phyloP scores from a whole-genome alignment of 2,888 invertebrate species.

The Esperia sulphurella region DNA sequence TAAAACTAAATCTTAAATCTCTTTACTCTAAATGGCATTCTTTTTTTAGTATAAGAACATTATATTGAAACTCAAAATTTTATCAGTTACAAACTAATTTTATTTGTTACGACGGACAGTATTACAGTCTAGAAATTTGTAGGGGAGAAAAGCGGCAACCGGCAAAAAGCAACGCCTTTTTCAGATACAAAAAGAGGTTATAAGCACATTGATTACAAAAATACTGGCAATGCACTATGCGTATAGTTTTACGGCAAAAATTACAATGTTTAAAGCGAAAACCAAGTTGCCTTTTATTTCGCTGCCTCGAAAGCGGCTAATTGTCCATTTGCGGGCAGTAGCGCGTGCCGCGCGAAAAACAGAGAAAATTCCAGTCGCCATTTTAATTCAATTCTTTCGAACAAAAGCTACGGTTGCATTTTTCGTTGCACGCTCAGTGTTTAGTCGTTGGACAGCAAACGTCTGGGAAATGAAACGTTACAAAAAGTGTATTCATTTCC shows the following conservation, averaged over 20 bases:
- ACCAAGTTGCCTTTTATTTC: constrained; percentile 31
- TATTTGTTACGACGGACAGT: too few species aligned
- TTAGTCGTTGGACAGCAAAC: constrained; percentile 55
- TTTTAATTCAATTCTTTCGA: constrained; percentile 73
- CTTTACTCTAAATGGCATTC: too few species aligned
- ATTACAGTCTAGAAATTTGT: too few species aligned
- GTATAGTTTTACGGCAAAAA: constrained; percentile 21
- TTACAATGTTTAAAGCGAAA: constrained; percentile 43
- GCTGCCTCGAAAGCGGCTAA: constrained; percentile 45
- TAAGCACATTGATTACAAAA: neutral
- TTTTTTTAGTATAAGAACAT: too few species aligned
- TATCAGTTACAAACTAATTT: too few species aligned
- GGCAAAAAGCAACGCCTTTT: too few species aligned
- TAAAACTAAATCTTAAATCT: too few species aligned
- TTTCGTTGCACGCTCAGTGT: constrained; percentile 42
- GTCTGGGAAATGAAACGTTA: constrained; percentile 57
- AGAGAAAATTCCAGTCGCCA: constrained; percentile 56
- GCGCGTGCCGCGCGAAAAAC: constrained; percentile 64
- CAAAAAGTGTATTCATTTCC: constrained; percentile 61
- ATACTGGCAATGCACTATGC: constrained; percentile 2
- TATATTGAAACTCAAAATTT: too few species aligned
- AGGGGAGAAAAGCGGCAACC: too few species aligned
- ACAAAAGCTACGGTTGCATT: constrained; percentile 65
- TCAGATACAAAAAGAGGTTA: too few species aligned
- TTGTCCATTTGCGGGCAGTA: constrained; percentile 72